Percentiles rank a stretch among this genome's conserved stretches.
These are phyloP conservation scores for Oreonectes daqikongensis DNA, from an alignment of 2,797 vertebrate genomes.

Conservation along the genomic window DNA sequence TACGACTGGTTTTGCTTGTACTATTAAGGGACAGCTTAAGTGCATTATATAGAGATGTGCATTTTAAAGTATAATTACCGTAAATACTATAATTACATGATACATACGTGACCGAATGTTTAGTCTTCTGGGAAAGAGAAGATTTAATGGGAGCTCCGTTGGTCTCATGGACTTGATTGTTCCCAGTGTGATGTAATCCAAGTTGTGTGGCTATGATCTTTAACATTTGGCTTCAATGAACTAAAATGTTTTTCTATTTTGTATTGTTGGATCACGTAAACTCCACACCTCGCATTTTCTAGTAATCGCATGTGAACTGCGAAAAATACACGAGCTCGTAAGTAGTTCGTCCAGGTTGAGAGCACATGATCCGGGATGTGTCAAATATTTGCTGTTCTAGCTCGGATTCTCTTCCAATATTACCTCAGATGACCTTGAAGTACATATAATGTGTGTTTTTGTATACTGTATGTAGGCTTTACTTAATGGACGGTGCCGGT, in stretches of 20 bases:
- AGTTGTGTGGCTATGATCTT: neutral
- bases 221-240: neutral
- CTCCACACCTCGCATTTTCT: neutral
- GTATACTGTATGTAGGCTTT: neutral
- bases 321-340: neutral
- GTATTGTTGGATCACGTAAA: neutral
- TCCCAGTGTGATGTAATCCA: conserved; percentile 42
- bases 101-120: neutral
- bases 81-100: neutral
- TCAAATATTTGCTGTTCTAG: neutral
- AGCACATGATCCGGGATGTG: neutral
- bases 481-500: neutral
- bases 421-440: neutral
- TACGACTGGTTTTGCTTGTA: neutral
- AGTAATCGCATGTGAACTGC: neutral
- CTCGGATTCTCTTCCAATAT: neutral
- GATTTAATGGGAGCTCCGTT: neutral
- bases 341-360: neutral
- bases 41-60: neutral
- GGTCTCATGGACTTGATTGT: conserved; percentile 24
- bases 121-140: neutral
- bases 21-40: neutral
- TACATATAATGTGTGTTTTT: neutral
- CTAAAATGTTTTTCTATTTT: neutral
- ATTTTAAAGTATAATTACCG: neutral